Base-by-base conservation (phyloP, 2,797 vertebrate species). In the Hylomyscus alleni region DNA sequence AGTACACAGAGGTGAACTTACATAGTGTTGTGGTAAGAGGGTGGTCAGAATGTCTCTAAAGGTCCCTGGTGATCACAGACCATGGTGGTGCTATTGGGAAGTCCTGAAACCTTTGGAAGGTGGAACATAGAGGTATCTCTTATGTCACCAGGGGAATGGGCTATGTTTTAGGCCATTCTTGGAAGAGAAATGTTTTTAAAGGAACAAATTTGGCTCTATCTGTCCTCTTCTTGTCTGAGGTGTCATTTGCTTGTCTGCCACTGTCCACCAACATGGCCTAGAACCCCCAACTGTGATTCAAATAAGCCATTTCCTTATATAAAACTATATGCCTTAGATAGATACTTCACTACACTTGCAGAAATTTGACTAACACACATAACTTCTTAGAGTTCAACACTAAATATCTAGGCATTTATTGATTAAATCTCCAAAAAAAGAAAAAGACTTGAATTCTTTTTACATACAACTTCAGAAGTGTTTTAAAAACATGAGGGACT, bases 401-500 rank as follows among this genome's bases (percentile, higher is more conserved):
- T 4, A 37, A 95, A 62, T 65, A 72, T 3, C 3, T 85, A 31
- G 50, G 81, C 50, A 85, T 92, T 92, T 60, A 52, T 34, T 84
- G 44, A 85, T 75, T 92, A 62, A 75, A 56, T 93, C 47, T 44
- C 44, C 6, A 44, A 44, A 44, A 1, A 31, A 44, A 88, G 26
- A 80, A 52, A 89, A 31, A 52, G 20, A 75, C 4, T 22, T 47
- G 20, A 92, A 6, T 72, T 91, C 90, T 91, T 60, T 77, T 65
- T 19, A 50, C 19, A 86, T 62, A 67, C 29, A 81, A 90, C 11
- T 87, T 81, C 20, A 65, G 47, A 90, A 93, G 50, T 93, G 6
- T 73, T 90, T 97, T 31, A 29, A 77, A 95, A 92, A 76, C 81
- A 56, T 75, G 34, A 97, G 95, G 17, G 5, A 75, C 31, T 37